Evolutionary conservation across 2,113 vertebrate genomes (phyloP).

Genomic region (Nansenia antarctica): DNA sequence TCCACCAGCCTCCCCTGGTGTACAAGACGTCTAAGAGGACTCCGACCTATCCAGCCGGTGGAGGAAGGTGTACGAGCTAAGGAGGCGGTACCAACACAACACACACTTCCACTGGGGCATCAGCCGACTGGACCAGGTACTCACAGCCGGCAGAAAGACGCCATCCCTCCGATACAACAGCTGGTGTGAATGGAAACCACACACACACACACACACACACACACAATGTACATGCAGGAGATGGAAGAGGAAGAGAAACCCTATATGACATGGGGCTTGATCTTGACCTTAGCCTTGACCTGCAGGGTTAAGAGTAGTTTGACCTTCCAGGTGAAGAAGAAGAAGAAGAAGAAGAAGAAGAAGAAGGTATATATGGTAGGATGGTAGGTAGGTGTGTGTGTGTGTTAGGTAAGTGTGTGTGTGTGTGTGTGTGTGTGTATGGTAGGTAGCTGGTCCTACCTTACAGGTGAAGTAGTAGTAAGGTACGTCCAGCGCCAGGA

Average conservation of each 20-base stretch:
- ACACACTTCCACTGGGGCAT: neutral
- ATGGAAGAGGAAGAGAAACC: neutral
- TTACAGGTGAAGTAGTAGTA: conserved; percentile 93
- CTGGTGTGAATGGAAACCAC: conserved; percentile 62
- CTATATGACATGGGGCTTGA: neutral
- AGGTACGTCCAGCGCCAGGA: conserved; percentile 89
- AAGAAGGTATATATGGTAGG: too few species aligned
- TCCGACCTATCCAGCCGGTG: neutral
- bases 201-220: conserved; percentile 31
- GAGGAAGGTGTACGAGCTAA: neutral
- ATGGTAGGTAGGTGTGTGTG: too few species aligned
- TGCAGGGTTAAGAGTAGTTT: neutral
- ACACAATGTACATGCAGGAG: neutral
- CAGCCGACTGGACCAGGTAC: conserved; percentile 60
- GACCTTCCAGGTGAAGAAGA: neutral
- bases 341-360: too few species aligned
- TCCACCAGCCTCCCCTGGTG: too few species aligned
- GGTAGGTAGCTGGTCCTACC: conserved; percentile 70
- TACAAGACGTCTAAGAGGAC: neutral
- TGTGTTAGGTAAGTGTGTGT: too few species aligned
- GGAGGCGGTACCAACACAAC: neutral
- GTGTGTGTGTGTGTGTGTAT: too few species aligned
- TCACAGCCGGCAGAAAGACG: conserved; percentile 81
- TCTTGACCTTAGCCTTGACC: neutral
- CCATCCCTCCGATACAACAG: conserved; percentile 84